phyloP scores from a whole-genome alignment of 2,888 invertebrate species.

The Eulithis testata region DNA sequence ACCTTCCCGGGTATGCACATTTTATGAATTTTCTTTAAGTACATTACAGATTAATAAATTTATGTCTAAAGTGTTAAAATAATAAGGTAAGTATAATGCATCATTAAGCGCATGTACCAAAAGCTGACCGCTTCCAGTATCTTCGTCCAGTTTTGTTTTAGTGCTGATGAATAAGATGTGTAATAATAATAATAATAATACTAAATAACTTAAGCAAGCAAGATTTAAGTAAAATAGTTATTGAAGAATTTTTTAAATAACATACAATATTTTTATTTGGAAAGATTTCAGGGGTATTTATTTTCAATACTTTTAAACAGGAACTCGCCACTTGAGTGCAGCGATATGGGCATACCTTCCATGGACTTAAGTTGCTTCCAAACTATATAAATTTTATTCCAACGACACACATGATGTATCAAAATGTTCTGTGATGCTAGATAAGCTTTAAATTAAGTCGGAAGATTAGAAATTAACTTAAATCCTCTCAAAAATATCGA shows the following conservation, averaged over 20 bases:
- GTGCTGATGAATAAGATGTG: no score
- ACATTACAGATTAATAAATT: background rate
- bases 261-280: no score
- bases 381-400: slow-evolving; percentile 51
- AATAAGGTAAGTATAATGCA: no score
- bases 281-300: no score
- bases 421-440: slow-evolving; percentile 47
- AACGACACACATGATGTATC: slow-evolving; percentile 31
- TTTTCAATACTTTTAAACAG: slow-evolving; percentile 61
- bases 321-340: slow-evolving; percentile 87
- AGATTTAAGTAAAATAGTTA: no score
- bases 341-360: slow-evolving; percentile 82
- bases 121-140: no score
- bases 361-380: slow-evolving; percentile 87
- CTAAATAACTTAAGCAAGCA: no score
- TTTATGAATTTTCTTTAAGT: background rate
- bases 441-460: slow-evolving; percentile 32
- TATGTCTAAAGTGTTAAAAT: background rate
- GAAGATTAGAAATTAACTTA: slow-evolving; percentile 20
- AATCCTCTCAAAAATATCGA: background rate
- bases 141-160: no score
- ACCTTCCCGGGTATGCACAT: slow-evolving; percentile 81
- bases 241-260: no score
- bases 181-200: no score
- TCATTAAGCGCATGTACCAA: no score